Evolutionary conservation across 2,797 vertebrate genomes (phyloP).

Genomic region (Pteropus rufus): DNA sequence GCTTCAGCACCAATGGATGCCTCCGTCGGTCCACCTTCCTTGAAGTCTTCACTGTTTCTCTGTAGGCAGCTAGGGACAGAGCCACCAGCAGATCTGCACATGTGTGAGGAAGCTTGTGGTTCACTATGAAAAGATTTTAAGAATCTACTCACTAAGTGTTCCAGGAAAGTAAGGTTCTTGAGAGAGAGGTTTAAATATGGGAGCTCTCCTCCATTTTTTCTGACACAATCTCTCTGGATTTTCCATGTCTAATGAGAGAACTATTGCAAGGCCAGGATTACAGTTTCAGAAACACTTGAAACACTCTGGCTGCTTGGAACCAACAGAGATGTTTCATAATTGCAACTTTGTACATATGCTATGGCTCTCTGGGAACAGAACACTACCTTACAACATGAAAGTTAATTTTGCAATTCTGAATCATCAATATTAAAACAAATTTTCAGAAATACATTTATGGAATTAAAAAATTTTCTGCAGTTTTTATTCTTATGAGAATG

Average conservation of each 20-base stretch:
- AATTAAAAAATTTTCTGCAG: background rate
- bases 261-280: fast-evolving
- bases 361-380: background rate
- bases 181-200: background rate
- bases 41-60: background rate
- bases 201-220: background rate
- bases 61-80: background rate
- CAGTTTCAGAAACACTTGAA: background rate
- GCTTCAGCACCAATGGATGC: background rate
- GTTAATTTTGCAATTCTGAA: background rate
- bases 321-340: background rate
- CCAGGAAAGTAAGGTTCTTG: background rate
- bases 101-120: background rate
- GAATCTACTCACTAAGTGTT: background rate
- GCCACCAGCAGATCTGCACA: background rate
- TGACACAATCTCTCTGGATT: background rate
- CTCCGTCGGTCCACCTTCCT: background rate
- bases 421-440: background rate
- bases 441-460: background rate
- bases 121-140: background rate
- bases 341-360: background rate
- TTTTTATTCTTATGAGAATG: background rate
- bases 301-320: background rate
- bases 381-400: background rate
- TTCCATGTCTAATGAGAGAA: background rate